Percentiles rank a stretch among this genome's conserved stretches.
These are phyloP conservation scores for Oncorhynchus keta DNA, from an alignment of 2,113 vertebrate species.

Conservation along the genomic window DNA sequence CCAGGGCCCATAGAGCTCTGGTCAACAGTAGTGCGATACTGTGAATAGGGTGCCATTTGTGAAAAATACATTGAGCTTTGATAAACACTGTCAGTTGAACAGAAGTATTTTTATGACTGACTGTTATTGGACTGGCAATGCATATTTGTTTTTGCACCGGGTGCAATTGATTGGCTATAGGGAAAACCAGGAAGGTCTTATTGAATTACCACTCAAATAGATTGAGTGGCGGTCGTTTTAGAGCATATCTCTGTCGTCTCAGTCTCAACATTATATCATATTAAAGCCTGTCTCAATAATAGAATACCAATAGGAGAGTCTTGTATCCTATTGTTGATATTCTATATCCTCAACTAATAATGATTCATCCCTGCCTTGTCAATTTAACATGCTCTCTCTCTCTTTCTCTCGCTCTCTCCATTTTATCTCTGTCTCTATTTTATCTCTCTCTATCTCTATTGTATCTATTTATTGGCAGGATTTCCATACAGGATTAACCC, in stretches of 20 bases:
- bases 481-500: too few species aligned
- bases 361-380: slow-evolving; percentile 50
- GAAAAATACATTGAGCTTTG: slow-evolving; percentile 10
- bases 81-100: slow-evolving; percentile 55
- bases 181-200: slow-evolving; percentile 62
- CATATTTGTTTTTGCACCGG: slow-evolving; percentile 65
- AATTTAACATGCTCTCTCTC: not conserved
- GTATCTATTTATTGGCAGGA: too few species aligned
- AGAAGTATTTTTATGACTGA: slow-evolving; percentile 59
- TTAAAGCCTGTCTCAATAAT: slow-evolving; percentile 43
- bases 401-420: too few species aligned
- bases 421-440: too few species aligned
- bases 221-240: slow-evolving; percentile 68
- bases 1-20: too few species aligned
- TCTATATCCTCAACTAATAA: slow-evolving; percentile 58
- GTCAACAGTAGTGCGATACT: too few species aligned
- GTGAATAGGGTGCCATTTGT: not conserved
- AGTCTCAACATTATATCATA: slow-evolving; percentile 1
- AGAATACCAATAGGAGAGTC: slow-evolving; percentile 38
- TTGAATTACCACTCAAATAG: slow-evolving; percentile 66
- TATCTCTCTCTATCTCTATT: too few species aligned
- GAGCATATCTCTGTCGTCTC: slow-evolving; percentile 12
- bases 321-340: slow-evolving; percentile 54
- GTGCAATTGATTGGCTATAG: slow-evolving; percentile 69
- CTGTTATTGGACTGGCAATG: slow-evolving; percentile 59